These are phyloP conservation scores for Pristionchus pacificus DNA, from an alignment of 1,140 invertebrate genomes.

Conservation along the genomic window DNA sequence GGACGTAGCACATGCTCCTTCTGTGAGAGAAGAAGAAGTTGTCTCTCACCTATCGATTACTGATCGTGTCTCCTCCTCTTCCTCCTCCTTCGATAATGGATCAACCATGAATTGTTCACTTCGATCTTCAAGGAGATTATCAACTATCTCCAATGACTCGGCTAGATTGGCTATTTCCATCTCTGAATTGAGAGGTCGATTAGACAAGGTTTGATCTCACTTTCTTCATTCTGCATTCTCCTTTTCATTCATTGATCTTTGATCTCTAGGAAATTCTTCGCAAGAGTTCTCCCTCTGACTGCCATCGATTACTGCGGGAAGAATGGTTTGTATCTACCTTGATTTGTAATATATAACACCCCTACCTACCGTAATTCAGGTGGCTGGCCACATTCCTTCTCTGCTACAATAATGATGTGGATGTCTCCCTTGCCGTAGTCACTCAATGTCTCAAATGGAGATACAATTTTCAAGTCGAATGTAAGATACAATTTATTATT, in stretches of 20 bases:
- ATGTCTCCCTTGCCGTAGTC: slow-evolving; percentile 32
- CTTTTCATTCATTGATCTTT: background rate
- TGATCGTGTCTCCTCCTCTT: too few species aligned
- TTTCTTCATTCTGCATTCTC: background rate
- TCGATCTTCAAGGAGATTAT: background rate
- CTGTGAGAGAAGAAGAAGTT: too few species aligned
- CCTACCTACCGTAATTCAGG: slow-evolving; percentile 13
- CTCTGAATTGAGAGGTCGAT: background rate
- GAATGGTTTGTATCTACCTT: background rate
- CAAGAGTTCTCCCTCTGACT: background rate
- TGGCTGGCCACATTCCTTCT: slow-evolving; percentile 30
- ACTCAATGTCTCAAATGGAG: slow-evolving; percentile 37
- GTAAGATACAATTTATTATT: too few species aligned
- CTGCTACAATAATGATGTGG: slow-evolving; percentile 26
- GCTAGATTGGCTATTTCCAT: background rate
- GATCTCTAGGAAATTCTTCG: background rate
- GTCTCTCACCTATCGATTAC: too few species aligned
- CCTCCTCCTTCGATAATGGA: too few species aligned
- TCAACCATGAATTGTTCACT: background rate
- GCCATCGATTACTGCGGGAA: background rate
- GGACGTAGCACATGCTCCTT: too few species aligned
- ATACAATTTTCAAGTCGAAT: slow-evolving; percentile 25
- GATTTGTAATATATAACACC: too few species aligned
- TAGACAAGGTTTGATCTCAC: background rate
- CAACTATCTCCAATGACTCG: background rate